phyloP scores from a whole-genome alignment of 2,888 invertebrate species.

The Hirtodrosophila trivittata region DNA sequence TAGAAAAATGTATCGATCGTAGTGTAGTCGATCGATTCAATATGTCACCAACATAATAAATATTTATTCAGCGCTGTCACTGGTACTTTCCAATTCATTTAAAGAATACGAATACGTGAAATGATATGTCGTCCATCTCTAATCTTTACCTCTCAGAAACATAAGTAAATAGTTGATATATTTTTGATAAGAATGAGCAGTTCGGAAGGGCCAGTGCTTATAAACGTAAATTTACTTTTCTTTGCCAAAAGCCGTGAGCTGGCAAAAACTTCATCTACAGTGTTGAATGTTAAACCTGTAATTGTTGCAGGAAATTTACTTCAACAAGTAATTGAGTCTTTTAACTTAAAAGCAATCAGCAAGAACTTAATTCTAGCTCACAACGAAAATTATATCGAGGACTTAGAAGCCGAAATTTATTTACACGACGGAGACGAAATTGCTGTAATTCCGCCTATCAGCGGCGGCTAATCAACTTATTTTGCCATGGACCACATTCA shows the following conservation, averaged over 20 bases:
- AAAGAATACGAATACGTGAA: no score
- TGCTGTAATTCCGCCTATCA: constrained; percentile 96
- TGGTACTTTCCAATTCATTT: no score
- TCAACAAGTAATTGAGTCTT: constrained; percentile 86
- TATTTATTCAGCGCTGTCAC: no score
- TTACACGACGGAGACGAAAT: constrained; percentile 90
- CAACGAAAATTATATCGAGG: constrained; percentile 91
- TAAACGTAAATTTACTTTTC: no score
- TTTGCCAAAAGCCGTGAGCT: constrained; percentile 96
- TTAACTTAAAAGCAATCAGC: constrained; percentile 88
- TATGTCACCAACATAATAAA: no score
- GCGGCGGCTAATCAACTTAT: constrained; percentile 90
- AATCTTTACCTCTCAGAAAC: no score
- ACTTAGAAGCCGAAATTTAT: constrained; percentile 85
- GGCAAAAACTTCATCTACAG: constrained; percentile 87
- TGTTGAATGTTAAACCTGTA: constrained; percentile 83
- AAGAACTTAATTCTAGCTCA: constrained; percentile 90
- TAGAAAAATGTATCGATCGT: no score
- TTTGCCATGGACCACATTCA: constrained; percentile 88
- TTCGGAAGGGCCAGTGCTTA: no score
- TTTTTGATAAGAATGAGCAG: no score
- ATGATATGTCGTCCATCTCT: no score
- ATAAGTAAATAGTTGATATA: no score
- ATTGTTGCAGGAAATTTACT: constrained; percentile 86
- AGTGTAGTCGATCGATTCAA: no score